These are phyloP conservation scores for Eolophus roseicapilla DNA, from an alignment of 2,113 vertebrate genomes.

Conservation along the genomic window DNA sequence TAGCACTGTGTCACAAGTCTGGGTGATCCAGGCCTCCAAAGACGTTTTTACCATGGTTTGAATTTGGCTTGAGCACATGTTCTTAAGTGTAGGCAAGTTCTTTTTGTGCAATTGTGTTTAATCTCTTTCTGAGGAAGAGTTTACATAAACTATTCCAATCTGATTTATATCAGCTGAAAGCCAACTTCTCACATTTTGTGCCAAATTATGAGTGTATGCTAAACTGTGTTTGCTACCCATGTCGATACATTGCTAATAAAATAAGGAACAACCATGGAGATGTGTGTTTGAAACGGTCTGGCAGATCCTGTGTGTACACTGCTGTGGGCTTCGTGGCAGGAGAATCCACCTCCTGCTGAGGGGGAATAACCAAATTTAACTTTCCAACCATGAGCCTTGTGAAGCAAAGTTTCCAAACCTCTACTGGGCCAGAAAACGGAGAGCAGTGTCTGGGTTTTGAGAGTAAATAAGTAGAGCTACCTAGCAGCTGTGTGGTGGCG, in stretches of 20 bases:
- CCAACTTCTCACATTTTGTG: slow-evolving; percentile 51
- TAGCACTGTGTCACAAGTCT: background rate
- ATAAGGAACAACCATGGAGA: slow-evolving; percentile 16
- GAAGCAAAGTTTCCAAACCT: slow-evolving; percentile 59
- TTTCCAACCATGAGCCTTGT: slow-evolving; percentile 45
- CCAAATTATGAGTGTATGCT: slow-evolving; percentile 43
- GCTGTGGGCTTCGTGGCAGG: slow-evolving; percentile 23
- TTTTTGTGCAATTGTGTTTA: background rate
- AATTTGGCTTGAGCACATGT: background rate
- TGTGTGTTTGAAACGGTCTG: slow-evolving; percentile 31
- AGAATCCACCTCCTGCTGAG: slow-evolving; percentile 60
- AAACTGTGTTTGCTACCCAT: background rate
- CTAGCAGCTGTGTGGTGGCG: background rate
- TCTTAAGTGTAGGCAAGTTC: background rate
- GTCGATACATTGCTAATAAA: background rate
- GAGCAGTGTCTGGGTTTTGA: slow-evolving; percentile 33
- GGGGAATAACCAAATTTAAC: slow-evolving; percentile 66
- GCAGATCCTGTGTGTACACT: background rate
- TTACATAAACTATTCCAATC: slow-evolving; percentile 35
- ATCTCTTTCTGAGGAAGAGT: slow-evolving; percentile 41
- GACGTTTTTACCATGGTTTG: background rate
- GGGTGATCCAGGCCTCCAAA: background rate
- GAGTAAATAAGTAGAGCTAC: slow-evolving; percentile 42
- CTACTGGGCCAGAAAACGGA: slow-evolving; percentile 35
- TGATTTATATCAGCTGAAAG: slow-evolving; percentile 62